Conservation (phyloP, 2,797 vertebrate species). For the Podargus strigoides region DNA sequence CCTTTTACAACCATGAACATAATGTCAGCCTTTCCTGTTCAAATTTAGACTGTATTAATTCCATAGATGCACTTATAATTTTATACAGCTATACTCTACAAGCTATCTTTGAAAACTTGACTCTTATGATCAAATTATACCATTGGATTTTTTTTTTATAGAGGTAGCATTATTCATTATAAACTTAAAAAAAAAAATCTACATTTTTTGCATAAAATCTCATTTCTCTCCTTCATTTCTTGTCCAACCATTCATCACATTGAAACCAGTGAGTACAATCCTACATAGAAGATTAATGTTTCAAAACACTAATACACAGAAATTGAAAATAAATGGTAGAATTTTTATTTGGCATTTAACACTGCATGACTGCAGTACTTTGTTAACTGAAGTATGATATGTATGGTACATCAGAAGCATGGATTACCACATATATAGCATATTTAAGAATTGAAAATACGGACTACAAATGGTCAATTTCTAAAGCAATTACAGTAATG, state of each 20-base stretch:
- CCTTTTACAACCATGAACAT: not conserved
- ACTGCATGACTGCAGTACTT: not conserved
- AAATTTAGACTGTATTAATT: not conserved
- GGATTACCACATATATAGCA: not conserved
- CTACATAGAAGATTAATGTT: not conserved
- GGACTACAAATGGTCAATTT: not conserved
- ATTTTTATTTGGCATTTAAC: not conserved
- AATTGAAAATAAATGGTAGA: not conserved
- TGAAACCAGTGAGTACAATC: not conserved
- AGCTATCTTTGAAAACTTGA: not conserved
- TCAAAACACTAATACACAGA: not conserved
- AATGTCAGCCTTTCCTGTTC: not conserved
- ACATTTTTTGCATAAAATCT: not conserved
- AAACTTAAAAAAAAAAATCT: not conserved
- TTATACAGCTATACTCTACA: not conserved
- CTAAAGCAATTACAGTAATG: not conserved
- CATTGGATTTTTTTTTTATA: not conserved
- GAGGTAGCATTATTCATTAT: fast-evolving
- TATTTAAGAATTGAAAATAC: not conserved
- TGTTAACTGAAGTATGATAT: not conserved
- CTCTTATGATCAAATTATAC: not conserved
- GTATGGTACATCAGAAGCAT: not conserved
- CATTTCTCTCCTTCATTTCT: not conserved
- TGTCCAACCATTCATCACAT: not conserved
- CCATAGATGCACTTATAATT: not conserved